phyloP scores from a whole-genome alignment of 2,113 vertebrate genomes.

The Piaya cayana region DNA sequence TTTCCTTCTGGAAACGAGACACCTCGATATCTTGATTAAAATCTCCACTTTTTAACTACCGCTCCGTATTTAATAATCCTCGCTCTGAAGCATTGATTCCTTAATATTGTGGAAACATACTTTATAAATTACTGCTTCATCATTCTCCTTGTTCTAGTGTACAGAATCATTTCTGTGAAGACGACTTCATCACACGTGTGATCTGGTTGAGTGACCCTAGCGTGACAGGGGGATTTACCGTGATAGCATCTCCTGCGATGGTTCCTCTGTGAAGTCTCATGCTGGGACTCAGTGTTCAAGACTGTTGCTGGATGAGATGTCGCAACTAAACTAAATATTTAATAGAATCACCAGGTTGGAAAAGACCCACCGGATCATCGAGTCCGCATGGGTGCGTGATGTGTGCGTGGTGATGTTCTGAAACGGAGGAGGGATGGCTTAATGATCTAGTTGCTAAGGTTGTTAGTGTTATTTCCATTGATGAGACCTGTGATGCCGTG shows the following conservation, averaged over 20 bases:
- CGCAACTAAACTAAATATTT: not conserved
- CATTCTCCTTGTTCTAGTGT: not conserved
- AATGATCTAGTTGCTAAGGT: not conserved
- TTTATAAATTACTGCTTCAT: not conserved
- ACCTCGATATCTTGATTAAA: not conserved
- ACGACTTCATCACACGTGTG: not conserved
- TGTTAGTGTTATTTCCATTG: not conserved
- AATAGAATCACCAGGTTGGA: no score
- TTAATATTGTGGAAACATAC: not conserved
- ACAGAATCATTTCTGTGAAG: not conserved
- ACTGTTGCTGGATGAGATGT: not conserved
- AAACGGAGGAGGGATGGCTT: not conserved
- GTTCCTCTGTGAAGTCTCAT: not conserved
- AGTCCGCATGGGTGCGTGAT: rapidly evolving
- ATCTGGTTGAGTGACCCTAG: not conserved
- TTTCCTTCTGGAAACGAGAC: not conserved
- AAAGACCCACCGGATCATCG: no score
- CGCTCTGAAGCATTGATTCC: not conserved
- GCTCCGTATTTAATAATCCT: not conserved
- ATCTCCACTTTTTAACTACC: not conserved
- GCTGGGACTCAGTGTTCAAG: not conserved
- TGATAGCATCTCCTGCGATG: not conserved
- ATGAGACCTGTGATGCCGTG: no score
- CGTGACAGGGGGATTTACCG: not conserved
- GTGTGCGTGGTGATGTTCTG: not conserved